Evolutionary conservation across 2,888 invertebrate genomes (phyloP).

Genomic region (Bibio marci): DNA sequence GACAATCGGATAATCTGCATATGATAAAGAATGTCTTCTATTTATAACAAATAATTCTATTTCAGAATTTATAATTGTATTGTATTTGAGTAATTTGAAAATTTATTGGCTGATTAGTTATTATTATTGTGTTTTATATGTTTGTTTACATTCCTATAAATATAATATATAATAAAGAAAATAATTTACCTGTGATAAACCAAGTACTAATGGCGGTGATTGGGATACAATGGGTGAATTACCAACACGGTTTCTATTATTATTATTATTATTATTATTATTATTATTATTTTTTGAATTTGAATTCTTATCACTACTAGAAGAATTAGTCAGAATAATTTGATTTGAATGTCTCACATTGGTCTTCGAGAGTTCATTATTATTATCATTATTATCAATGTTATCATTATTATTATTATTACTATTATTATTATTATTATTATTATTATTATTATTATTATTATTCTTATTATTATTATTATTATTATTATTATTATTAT

Average conservation of each 20-base stretch:
- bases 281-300: slow-evolving; percentile 22
- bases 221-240: slow-evolving; percentile 13
- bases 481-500: slow-evolving; percentile 9
- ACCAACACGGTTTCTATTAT: slow-evolving; percentile 9
- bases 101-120: no score
- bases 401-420: slow-evolving; percentile 13
- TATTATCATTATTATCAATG: slow-evolving; percentile 5
- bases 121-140: no score
- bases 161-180: no score
- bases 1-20: no score
- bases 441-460: slow-evolving; percentile 12
- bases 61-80: no score
- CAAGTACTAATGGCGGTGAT: slow-evolving; percentile 51
- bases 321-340: slow-evolving; percentile 5
- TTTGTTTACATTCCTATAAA: no score
- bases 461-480: no score
- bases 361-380: neutral
- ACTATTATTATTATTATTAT: slow-evolving; percentile 17
- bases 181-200: slow-evolving; percentile 47
- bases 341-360: slow-evolving; percentile 15
- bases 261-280: slow-evolving; percentile 9
- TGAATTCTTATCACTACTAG: slow-evolving; percentile 1
- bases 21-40: no score
- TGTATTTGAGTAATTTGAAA: no score
- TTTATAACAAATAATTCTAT: no score